phyloP scores from a whole-genome alignment of 64 coral and sea anemone species.

The Dendronephthya gigantea region DNA sequence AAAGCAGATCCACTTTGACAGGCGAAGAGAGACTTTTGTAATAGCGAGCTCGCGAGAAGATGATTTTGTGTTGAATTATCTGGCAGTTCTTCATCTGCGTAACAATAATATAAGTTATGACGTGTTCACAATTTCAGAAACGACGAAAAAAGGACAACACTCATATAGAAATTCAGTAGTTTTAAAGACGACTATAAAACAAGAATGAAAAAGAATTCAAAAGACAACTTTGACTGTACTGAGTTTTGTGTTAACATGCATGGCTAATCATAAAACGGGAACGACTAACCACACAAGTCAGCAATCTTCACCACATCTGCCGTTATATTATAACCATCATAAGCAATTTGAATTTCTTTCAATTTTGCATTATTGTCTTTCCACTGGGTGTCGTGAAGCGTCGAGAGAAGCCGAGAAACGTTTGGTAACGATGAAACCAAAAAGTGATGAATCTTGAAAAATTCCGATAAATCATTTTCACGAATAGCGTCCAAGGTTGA shows the following conservation, averaged over 20 bases:
- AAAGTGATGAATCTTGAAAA: conserved; percentile 51
- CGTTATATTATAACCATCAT: background rate
- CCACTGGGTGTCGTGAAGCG: background rate
- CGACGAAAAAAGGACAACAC: background rate
- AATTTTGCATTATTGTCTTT: background rate
- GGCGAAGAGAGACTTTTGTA: background rate
- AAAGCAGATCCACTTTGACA: background rate
- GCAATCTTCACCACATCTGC: background rate
- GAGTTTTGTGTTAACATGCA: background rate
- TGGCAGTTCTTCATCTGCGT: background rate
- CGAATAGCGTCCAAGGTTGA: conserved; percentile 17
- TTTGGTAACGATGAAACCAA: background rate
- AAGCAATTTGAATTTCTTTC: background rate
- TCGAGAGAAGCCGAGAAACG: background rate
- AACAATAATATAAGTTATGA: too few species aligned
- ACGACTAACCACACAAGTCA: background rate
- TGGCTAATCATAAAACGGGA: background rate
- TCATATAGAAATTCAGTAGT: background rate
- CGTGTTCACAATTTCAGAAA: too few species aligned
- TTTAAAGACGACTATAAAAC: background rate
- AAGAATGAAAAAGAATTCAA: too few species aligned
- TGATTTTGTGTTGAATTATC: background rate
- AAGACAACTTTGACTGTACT: too few species aligned
- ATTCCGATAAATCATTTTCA: conserved; percentile 36
- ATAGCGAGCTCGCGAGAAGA: background rate